Base-by-base conservation (phyloP, 2,797 vertebrate genomes). In the Lagocephalus sceleratus region DNA sequence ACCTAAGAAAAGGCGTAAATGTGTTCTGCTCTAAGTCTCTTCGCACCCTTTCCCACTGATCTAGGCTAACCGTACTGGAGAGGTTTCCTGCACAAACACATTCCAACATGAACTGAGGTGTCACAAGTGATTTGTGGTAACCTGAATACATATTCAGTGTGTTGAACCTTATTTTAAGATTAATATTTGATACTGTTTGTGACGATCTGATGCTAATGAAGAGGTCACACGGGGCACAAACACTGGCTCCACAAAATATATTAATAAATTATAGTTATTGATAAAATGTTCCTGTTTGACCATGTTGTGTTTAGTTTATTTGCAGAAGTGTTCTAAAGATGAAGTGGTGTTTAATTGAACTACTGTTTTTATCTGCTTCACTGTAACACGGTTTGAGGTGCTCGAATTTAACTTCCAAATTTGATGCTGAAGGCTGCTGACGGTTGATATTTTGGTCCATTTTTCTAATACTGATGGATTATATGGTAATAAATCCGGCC, bases 1-100 rank as follows among this genome's bases (percentile, higher is more conserved):
- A 90, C 94, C 94, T 89, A 96, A 94, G 94, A 98, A 95, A 94
- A 98, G 91, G 76, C 94, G 90, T 88, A 95, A 92, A 93, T 98
- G 96, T 89, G 89, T 94, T 85, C 92, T 98, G 90, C 94, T 97
- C 91, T 98, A 94, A 95, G 89, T 76, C 84, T 79, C 84, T 54
- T 77, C 75, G 16, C 64, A 51, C 60, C 58, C 83, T 77, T 62
- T 86, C 87, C 87, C 87, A 87, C 91, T 61, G 61, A 83, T 59
- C 58, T 84, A 79, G 71, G 73, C 75, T 79, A 77, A 81, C 67
- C 70, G 51, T 69, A 76, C 62, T 71, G 68, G 75, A 71, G 77
- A 70, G 60, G 66, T 78, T 81, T 77, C 71, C 71, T 70, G 54
- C 67, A 79, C 56, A 69, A 73, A 59, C 73, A 83, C 78, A 82